A percentile compares a stretch with the other conserved stretches of the same genome.
These are phyloP conservation scores for Takifugu rubripes DNA, from an alignment of 2,797 vertebrate species.

Conservation along the genomic window DNA sequence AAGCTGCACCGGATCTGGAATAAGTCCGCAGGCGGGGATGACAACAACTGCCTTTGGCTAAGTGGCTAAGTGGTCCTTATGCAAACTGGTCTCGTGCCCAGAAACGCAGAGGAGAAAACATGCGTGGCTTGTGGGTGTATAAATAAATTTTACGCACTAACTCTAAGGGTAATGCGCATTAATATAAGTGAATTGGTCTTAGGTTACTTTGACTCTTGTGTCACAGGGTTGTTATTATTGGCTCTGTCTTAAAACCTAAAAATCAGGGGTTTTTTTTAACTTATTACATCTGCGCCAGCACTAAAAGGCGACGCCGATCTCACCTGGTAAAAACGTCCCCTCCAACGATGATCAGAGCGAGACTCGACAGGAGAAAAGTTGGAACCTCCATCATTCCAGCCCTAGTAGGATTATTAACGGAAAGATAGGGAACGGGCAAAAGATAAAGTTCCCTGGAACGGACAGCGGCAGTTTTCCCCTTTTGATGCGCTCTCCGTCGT, in stretches of 20 bases:
- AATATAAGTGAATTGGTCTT: slow-evolving; percentile 14
- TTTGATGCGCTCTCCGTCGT: slow-evolving; percentile 44
- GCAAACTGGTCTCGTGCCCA: slow-evolving; percentile 34
- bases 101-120: slow-evolving; percentile 24
- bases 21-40: slow-evolving; percentile 24
- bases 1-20: neutral
- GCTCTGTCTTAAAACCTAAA: neutral
- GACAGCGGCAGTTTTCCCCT: slow-evolving; percentile 30
- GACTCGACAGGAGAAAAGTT: slow-evolving; percentile 74
- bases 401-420: slow-evolving; percentile 15
- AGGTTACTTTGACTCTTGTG: neutral
- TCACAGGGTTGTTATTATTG: neutral
- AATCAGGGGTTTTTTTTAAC: neutral
- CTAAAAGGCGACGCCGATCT: slow-evolving; percentile 50
- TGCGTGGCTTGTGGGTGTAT: slow-evolving; percentile 15
- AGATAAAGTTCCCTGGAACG: slow-evolving; percentile 41
- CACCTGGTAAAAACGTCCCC: slow-evolving; percentile 84
- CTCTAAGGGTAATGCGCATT: neutral
- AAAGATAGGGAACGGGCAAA: neutral
- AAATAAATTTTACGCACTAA: slow-evolving; percentile 4
- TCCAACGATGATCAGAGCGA: slow-evolving; percentile 78
- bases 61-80: slow-evolving; percentile 41
- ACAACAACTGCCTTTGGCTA: slow-evolving; percentile 1
- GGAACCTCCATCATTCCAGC: slow-evolving; percentile 84
- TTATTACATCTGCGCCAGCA: slow-evolving; percentile 9